Base-by-base conservation (phyloP, 1,140 invertebrate species). In the Zaprionus kolodkinae region DNA sequence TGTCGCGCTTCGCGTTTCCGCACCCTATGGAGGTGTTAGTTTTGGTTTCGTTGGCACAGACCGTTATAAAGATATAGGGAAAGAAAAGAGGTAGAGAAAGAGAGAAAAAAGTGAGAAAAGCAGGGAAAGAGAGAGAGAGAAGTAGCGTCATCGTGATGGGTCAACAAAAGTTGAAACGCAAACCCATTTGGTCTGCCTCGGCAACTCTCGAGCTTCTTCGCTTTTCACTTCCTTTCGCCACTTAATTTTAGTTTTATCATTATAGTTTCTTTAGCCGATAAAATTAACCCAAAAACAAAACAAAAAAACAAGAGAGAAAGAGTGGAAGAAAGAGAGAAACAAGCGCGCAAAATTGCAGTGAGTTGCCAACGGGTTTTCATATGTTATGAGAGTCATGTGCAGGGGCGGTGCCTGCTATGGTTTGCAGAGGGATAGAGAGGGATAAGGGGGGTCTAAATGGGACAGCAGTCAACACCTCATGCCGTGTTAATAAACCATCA, bases 401-500 rank as follows among this genome's bases (percentile, higher is more conserved):
- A 36, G 13, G 56, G 35, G 11, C 35, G 38, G 56, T 38, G 48
- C 27, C 6, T 11, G n/a, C 9, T 35, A 9, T 6, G 33, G 33
- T 6, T 9, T 35, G 33, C 3, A 30, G 27, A 30, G 27, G 4
- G 33, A 6, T 3, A n/a, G 7, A 13, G 15, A 1, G 13, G 17
- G 5, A 10, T 13, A 27, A 6, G 11, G 21, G 3, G 15, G 43
- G 21, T 15, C 5, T 71, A 77, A 78, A 30, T 78, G 75, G 66
- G 56, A 78, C 66, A 59, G 60, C 67, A 72, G 25, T 82, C 65
- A 78, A 74, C 81, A 84, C 80, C 79, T 86, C 82, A 86, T 86
- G 83, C 68, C 83, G 83, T 86, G 83, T 70, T 64, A 75, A 86
- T 86, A 72, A 80, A 72, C 82, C 83, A 86, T 86, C 83, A 86